Evolutionary conservation across 2,888 invertebrate genomes (phyloP), one percentile per base, ranked within the genome.

Genomic region (Cartodere bifasciata): DNA sequence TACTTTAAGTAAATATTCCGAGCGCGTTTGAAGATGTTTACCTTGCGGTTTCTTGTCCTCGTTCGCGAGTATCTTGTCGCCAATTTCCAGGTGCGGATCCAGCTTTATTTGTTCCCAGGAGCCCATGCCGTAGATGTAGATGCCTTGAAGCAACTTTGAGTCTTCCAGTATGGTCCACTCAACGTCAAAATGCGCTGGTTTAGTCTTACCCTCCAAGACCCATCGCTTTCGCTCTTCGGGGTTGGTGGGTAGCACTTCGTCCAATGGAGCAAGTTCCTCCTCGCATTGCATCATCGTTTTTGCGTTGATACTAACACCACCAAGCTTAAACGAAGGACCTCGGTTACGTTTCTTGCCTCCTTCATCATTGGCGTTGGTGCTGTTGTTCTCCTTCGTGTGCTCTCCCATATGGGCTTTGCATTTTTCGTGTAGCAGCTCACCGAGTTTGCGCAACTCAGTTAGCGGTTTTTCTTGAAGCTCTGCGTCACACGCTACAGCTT

Each of bases 81-180:
- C 75, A 23, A 79, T 70, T 16, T 45, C 48, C 7, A 94, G 70
- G 4, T 76, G 78, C 1, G 86, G 82, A 61, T 98, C 97, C 76
- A 92, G 83, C 66, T 95, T 94, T 48, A 98, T 95, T 31, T 87
- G 84, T 59, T 98, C 97, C 97, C 97, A 98, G 9, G 91, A 91
- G 11, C 95, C 94, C 72, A 92, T 80, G 6, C 98, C 98, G 55
- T 95, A 90, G 52, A 88, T 85, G 63, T 91, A 92, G 50, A 97
- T 87, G 22, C 97, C 97, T 51, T 75, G 75, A 17, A 98, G 65
- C 28, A 98, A 63, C 55, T 78, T 78, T 0, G 88, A 84, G 58
- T 98, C 98, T 56, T 98, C 97, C 30, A 79, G 75, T 4, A 72
- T 68, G 20, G 73, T 76, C 98, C 98, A 98, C 14, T 84, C 81